Evolutionary conservation across 2,888 invertebrate species (phyloP).

Genomic region (Drosophila acutilabella): DNA sequence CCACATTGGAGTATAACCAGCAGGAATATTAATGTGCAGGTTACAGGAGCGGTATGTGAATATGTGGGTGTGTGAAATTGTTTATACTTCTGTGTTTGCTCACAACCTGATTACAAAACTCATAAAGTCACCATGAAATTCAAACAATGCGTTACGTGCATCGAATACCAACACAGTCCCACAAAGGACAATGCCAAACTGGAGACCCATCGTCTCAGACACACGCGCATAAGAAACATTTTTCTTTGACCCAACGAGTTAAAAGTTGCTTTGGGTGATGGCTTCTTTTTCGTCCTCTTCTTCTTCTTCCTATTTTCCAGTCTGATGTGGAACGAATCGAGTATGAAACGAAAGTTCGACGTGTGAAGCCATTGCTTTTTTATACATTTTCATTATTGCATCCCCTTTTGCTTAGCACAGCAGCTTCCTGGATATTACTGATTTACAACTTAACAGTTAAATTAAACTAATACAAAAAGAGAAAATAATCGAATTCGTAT

Average conservation of each 20-base stretch:
- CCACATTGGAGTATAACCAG: slow-evolving; percentile 36
- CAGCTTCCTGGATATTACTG: slow-evolving; percentile 39
- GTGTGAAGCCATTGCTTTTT: slow-evolving; percentile 63
- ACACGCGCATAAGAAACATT: slow-evolving; percentile 64
- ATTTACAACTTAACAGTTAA: slow-evolving; percentile 47
- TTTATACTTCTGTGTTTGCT: slow-evolving; percentile 59
- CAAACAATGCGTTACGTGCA: slow-evolving; percentile 81
- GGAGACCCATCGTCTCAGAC: slow-evolving; percentile 18
- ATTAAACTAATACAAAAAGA: slow-evolving; percentile 10
- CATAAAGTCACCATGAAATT: slow-evolving; percentile 82
- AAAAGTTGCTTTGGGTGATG: slow-evolving; percentile 34
- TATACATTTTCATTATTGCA: slow-evolving; percentile 77
- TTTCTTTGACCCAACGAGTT: slow-evolving; percentile 74
- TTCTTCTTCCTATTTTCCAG: neutral
- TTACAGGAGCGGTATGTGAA: slow-evolving; percentile 31
- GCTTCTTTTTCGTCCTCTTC: neutral
- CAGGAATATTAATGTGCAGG: slow-evolving; percentile 62
- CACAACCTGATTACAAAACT: slow-evolving; percentile 77
- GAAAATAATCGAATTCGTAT: slow-evolving; percentile 43
- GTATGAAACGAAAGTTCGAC: slow-evolving; percentile 11
- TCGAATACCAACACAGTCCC: slow-evolving; percentile 59
- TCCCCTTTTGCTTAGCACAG: slow-evolving; percentile 59
- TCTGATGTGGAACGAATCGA: slow-evolving; percentile 5
- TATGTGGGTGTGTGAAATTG: slow-evolving; percentile 12
- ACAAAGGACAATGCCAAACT: slow-evolving; percentile 33